Evolutionary conservation across 2,113 vertebrate genomes (phyloP), one percentile per base, ranked within the genome.

Genomic region (Eptesicus fuscus): DNA sequence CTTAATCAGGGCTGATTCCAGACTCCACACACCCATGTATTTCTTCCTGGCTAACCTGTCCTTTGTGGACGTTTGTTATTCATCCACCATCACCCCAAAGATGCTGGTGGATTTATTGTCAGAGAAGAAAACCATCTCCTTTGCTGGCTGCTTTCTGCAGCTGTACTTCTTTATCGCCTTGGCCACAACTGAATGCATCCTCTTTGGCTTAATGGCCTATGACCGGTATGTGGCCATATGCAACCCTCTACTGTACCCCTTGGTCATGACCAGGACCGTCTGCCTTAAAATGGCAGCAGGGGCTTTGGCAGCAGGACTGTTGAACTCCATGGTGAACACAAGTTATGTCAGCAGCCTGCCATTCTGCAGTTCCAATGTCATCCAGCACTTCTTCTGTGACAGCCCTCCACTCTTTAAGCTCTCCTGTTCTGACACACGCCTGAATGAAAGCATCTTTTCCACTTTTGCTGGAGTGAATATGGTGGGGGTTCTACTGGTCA

Each of bases 341-440:
- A 49, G 77, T 35, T 96, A 95, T 23, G 2, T 96, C 22, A 93
- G 95, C 18, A 96, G 56, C 8, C 51, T 97, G 51, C 82, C 92
- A 14, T 97, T 97, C 79, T 98, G 97, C 4, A 12, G 23, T 9
- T 78, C 96, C 40, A 96, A 93, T 40, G 35, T 91, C 32, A 95
- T 97, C 47, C 88, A 97, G 14, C 95, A 97, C 56, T 97, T 97
- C 83, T 97, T 98, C 91, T 97, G 97, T 61, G 97, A 97, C 28
- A 91, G 28, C 2, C 96, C 96, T 11, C 90, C 92, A 23, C 63
- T 97, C 23, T 91, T 96, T 28, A 97, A 93, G 40, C 91, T 97
- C 44, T 96, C 96, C 0, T 97, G 91, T 17, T 76, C 95, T 11
- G 95, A 96, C 11, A 95, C 83, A 9, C 42, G 4, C 49, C 7